Percentiles rank a stretch among this genome's conserved stretches.
Conservation (phyloP, 1,140 invertebrate species). For the Anastrepha ludens region DNA sequence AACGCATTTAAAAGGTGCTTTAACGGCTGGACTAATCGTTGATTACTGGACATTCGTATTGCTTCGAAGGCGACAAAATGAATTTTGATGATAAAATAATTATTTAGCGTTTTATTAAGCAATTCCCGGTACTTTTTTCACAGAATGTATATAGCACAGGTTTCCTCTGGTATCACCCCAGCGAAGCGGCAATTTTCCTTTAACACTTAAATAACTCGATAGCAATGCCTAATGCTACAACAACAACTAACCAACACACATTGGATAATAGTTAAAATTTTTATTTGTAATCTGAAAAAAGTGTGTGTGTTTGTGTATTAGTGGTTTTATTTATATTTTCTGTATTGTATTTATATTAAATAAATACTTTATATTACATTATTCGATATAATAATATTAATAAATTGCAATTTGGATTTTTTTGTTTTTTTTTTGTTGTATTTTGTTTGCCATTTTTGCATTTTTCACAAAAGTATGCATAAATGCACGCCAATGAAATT, state of each 20-base stretch:
- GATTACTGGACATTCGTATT: no score
- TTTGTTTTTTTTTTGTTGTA: not conserved
- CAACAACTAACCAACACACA: not conserved
- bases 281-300: conserved; percentile 54
- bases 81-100: no score
- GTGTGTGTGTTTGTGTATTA: conserved; percentile 39
- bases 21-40: no score
- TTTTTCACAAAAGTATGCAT: not conserved
- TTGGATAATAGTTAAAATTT: conserved; percentile 34
- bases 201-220: no score
- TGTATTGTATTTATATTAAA: conserved; percentile 24
- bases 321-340: conserved; percentile 24
- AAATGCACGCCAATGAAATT: conserved; percentile 25
- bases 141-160: no score
- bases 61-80: no score
- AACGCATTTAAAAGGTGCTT: no score
- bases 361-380: conserved; percentile 46
- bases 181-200: no score
- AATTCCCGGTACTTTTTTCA: no score
- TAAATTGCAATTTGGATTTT: conserved; percentile 7
- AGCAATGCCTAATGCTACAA: no score
- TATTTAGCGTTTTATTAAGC: no score
- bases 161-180: no score
- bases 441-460: conserved; percentile 7
- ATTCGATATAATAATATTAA: not conserved